Base-by-base conservation (phyloP, 2,113 vertebrate species). In the Pterocles gutturalis region DNA sequence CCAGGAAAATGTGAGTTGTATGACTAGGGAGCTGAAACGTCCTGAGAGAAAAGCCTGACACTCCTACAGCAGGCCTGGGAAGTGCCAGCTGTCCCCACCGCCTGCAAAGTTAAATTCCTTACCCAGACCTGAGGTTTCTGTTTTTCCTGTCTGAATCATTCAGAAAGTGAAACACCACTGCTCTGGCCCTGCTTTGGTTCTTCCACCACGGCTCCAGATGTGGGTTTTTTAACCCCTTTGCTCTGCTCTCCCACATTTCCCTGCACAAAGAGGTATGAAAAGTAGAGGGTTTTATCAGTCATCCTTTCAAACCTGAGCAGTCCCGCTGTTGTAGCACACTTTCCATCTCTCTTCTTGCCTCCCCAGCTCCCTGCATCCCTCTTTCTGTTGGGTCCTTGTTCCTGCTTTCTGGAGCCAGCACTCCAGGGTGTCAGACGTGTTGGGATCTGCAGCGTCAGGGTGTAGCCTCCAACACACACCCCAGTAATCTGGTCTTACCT, bases 401-500 rank as follows among this genome's bases (percentile, higher is more conserved):
- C 87, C 85, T 83, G 60, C 43, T 70, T 84, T 89, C 89, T 76
- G 83, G 76, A 96, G 83, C 15, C 83, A 25, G 84, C 51, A 14
- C 93, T 86, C 41, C 2, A 0, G 55, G 57, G 76, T 2, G 4
- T 48, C 55, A 92, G 93, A 93, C 97, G 1, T 95, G 97, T 96
- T 96, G 77, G 91, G 93, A 97, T 97, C 85, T 97, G 97, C 89
- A 98, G 87, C 87, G 66, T 48, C 70, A 49, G 95, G 97, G 97
- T 95, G 97, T 94, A 93, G 86, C 77, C 96, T 96, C 79, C 25
- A 1, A 91, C 92, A 92, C 94, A 94, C 93, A 10, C 95, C 91
- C 92, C 88, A 29, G 67, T 55, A 96, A 97, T 96, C 97, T 97
- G 96, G 97, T 98, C 83, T 93, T 97, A 97, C 97, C 95, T 96